A percentile compares a stretch with the other conserved stretches of the same genome.
These are phyloP conservation scores for Arctopsyche grandis DNA, from an alignment of 1,140 invertebrate species.

Conservation along the genomic window DNA sequence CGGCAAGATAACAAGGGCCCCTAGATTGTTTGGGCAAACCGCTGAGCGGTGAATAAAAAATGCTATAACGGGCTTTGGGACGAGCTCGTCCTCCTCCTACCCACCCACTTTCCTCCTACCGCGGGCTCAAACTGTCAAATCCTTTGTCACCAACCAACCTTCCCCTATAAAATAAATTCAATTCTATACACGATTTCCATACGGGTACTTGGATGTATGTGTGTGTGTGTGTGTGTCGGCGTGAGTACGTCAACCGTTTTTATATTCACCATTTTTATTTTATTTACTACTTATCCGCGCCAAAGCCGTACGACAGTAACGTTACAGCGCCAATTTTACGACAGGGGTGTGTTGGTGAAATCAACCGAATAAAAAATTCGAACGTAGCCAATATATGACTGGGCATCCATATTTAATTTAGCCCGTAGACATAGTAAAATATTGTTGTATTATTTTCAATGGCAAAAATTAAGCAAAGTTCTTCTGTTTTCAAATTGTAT, in stretches of 20 bases:
- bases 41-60: slow-evolving; percentile 26
- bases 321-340: background rate
- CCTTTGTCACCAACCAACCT: slow-evolving; percentile 35
- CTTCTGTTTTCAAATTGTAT: too few species aligned
- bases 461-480: background rate
- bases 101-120: background rate
- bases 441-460: background rate
- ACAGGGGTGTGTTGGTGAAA: background rate
- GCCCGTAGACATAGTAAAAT: background rate
- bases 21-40: slow-evolving; percentile 39
- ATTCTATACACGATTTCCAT: slow-evolving; percentile 30
- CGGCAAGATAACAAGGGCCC: slow-evolving; percentile 9
- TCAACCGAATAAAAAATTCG: background rate
- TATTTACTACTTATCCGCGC: slow-evolving; percentile 18
- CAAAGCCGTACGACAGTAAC: background rate
- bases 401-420: background rate
- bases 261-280: slow-evolving; percentile 18
- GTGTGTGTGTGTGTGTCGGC: background rate
- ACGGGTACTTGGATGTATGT: background rate
- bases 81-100: background rate
- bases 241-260: slow-evolving; percentile 1
- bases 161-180: slow-evolving; percentile 36
- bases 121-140: slow-evolving; percentile 42
- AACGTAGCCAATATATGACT: background rate
- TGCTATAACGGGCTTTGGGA: slow-evolving; percentile 21